Evolutionary conservation across 2,888 invertebrate species (phyloP).

Genomic region (Clanis bilineata): DNA sequence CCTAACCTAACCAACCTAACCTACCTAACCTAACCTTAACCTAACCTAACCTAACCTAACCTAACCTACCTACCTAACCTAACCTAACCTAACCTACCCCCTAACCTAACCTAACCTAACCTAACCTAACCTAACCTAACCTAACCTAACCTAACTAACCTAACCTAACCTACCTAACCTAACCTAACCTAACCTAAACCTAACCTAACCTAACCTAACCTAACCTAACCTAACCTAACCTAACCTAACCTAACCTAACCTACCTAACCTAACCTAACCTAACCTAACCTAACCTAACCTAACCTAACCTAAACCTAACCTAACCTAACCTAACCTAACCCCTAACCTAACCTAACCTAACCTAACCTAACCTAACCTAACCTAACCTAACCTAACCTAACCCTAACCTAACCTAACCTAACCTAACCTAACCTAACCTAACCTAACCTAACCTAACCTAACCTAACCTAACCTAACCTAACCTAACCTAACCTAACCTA

Average conservation of each 20-base stretch:
- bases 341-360: neutral
- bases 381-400: slow-evolving; percentile 18
- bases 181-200: slow-evolving; percentile 19
- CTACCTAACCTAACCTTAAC: neutral
- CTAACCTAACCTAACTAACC: slow-evolving; percentile 22
- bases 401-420: slow-evolving; percentile 23
- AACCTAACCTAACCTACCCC: slow-evolving; percentile 24
- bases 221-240: slow-evolving; percentile 19
- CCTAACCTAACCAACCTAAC: slow-evolving; percentile 26
- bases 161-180: slow-evolving; percentile 18
- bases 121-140: slow-evolving; percentile 24
- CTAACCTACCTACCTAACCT: slow-evolving; percentile 17
- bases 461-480: slow-evolving; percentile 28
- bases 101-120: slow-evolving; percentile 24
- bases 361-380: neutral
- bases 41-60: slow-evolving; percentile 22
- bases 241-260: slow-evolving; percentile 20
- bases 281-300: slow-evolving; percentile 20
- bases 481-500: slow-evolving; percentile 29
- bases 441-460: slow-evolving; percentile 25
- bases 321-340: neutral
- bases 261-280: slow-evolving; percentile 23
- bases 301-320: slow-evolving; percentile 11
- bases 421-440: slow-evolving; percentile 25
- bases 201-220: slow-evolving; percentile 19